Base-by-base conservation (phyloP, 2,888 invertebrate species). In the Zhuqinia jingwanae region DNA sequence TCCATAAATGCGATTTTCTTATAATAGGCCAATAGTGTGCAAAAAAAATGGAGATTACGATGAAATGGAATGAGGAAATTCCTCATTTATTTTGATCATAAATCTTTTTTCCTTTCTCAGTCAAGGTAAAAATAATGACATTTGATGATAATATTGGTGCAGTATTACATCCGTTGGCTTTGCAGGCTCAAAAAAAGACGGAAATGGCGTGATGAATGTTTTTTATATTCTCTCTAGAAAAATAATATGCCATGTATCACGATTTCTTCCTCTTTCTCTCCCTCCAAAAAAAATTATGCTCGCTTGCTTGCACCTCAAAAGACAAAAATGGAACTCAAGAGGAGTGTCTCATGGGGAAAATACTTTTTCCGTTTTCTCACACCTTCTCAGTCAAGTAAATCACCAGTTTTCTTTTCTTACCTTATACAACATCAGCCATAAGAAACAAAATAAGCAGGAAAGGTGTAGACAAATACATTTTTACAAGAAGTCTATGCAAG, bases 151-250 rank as follows among this genome's bases (percentile, higher is more conserved):
- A 60, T 53, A 53, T n/a, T 60, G 25, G 22, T 60, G 60, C 60
- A 60, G 13, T 20, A 20, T 60, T 60, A 60, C 60, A 60, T 22
- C 60, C 60, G 60, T 20, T 25, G 25, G 60, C 60, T 36, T 36
- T 68, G 68, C 68, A 36, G 68, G 36, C 15, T 27, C 15, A n/a
- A 20, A 15, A 22, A 63, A 63, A 30, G 15, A 60, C 63, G n/a
- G 36, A 63, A 30, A 63, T 63, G 63, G 25, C 36, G 36, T 63
- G 15, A 63, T 63, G 30, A 63, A 11, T n/a, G 63, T 36, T 25
- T 63, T 30, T 10, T 25, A n/a, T 27, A 10, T 45, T 42, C 36
- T 65, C 36, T 17, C 27, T 8, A 0, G 36, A 36, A n/a, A 25
- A 27, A 27, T 27, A 60, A 65, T 65, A n/a, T 68, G 13, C 42